phyloP scores from a whole-genome alignment of 2,113 vertebrate species.

The Engystomops pustulosus region DNA sequence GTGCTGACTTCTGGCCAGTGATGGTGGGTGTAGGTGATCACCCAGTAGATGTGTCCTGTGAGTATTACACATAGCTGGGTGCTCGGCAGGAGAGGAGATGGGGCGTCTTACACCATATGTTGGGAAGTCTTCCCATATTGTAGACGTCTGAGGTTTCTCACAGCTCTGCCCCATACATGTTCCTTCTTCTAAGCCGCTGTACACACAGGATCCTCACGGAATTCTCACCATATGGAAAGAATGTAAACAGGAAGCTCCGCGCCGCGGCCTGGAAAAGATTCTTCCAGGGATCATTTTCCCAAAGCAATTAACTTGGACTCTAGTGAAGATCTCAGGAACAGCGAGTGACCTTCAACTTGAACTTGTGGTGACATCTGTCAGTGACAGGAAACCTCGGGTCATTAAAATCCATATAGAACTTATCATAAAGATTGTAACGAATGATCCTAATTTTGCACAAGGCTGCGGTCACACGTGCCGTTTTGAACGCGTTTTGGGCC shows the following conservation, averaged over 20 bases:
- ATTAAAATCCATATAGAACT: not conserved
- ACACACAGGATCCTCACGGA: not conserved
- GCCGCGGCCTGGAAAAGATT: constrained; percentile 29
- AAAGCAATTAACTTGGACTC: constrained; percentile 9
- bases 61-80: no score
- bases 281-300: constrained; percentile 26
- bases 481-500: no score
- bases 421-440: not conserved
- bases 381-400: not conserved
- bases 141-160: no score
- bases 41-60: no score
- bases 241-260: constrained; percentile 48
- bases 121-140: no score
- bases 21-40: no score
- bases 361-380: not conserved
- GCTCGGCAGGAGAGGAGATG: no score
- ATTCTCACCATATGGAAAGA: constrained; percentile 36
- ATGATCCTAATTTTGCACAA: no score
- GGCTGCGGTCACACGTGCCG: no score
- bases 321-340: not conserved
- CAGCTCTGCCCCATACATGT: no score
- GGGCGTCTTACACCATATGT: no score
- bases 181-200: not conserved
- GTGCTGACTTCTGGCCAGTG: no score
- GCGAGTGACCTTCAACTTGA: not conserved